A percentile compares a stretch with the other conserved stretches of the same genome.
Evolutionary conservation across 2,797 vertebrate genomes (phyloP).

Genomic region (Lophius americanus): DNA sequence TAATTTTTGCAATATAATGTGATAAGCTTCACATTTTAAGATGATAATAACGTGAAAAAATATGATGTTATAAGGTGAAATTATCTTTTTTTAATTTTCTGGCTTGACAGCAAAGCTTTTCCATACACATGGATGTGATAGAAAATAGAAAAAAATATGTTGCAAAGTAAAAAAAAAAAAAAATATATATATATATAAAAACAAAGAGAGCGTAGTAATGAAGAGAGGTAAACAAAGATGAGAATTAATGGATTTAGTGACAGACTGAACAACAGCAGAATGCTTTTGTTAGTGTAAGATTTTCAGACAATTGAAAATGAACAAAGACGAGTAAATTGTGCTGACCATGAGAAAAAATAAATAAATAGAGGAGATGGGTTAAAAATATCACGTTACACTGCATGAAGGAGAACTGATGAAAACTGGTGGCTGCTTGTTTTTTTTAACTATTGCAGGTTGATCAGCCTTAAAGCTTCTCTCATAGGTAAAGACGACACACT

Average conservation of each 20-base stretch:
- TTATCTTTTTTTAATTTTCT: no score
- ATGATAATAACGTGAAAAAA: no score
- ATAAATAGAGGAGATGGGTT: constrained; percentile 11
- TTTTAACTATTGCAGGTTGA: constrained; percentile 12
- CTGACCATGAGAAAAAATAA: not conserved
- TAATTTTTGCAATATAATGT: no score
- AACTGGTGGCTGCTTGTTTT: constrained; percentile 30
- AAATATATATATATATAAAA: not conserved
- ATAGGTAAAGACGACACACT: constrained; percentile 11
- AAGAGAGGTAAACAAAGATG: no score
- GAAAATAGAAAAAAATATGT: not conserved
- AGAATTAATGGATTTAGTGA: not conserved
- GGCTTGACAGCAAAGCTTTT: no score
- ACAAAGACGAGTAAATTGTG: not conserved
- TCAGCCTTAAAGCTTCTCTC: constrained; percentile 26
- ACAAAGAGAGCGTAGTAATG: no score
- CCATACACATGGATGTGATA: no score
- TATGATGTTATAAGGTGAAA: no score
- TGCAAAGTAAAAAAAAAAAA: not conserved
- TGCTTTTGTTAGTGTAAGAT: not conserved
- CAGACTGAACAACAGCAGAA: not conserved
- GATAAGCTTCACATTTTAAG: no score
- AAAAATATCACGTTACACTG: constrained; percentile 5
- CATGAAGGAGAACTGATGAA: constrained; percentile 10
- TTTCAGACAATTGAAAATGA: not conserved